Evolutionary conservation across 2,888 invertebrate species (phyloP).

Genomic region (Ptychoptera contaminata): DNA sequence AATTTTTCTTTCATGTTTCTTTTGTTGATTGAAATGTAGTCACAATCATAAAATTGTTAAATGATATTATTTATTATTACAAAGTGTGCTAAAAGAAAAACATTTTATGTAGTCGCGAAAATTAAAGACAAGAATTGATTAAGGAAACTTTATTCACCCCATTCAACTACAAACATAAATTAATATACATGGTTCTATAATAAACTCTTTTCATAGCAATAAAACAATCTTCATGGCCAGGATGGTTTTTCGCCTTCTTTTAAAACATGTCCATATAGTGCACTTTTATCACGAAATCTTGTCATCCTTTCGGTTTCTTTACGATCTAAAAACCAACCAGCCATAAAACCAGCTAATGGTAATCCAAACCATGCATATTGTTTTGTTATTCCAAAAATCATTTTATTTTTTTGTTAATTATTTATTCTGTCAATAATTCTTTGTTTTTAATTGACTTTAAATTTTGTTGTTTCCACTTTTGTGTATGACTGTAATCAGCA

Average conservation of each 20-base stretch:
- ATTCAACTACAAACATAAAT: too few species aligned
- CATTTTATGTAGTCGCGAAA: too few species aligned
- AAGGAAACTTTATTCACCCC: too few species aligned
- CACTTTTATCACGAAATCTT: conserved; percentile 62
- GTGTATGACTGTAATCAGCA: conserved; percentile 57
- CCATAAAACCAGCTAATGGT: conserved; percentile 38
- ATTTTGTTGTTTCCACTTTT: conserved; percentile 47
- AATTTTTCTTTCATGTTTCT: too few species aligned
- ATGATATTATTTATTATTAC: too few species aligned
- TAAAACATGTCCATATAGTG: conserved; percentile 50
- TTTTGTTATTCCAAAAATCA: conserved; percentile 38
- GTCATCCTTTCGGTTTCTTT: conserved; percentile 57
- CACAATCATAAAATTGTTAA: too few species aligned
- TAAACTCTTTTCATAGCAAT: too few species aligned
- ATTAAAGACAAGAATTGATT: too few species aligned
- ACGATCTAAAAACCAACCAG: conserved; percentile 50
- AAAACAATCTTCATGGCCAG: conserved; percentile 41
- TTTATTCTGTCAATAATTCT: conserved; percentile 9
- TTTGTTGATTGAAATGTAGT: too few species aligned
- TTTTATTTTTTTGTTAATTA: conserved; percentile 25
- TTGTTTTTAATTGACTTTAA: conserved; percentile 13
- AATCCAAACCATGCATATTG: conserved; percentile 35
- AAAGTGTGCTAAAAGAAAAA: too few species aligned
- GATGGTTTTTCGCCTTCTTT: conserved; percentile 53
- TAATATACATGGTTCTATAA: too few species aligned